Conservation (phyloP, 2,113 vertebrate genomes). For the Lutjanus erythropterus region DNA sequence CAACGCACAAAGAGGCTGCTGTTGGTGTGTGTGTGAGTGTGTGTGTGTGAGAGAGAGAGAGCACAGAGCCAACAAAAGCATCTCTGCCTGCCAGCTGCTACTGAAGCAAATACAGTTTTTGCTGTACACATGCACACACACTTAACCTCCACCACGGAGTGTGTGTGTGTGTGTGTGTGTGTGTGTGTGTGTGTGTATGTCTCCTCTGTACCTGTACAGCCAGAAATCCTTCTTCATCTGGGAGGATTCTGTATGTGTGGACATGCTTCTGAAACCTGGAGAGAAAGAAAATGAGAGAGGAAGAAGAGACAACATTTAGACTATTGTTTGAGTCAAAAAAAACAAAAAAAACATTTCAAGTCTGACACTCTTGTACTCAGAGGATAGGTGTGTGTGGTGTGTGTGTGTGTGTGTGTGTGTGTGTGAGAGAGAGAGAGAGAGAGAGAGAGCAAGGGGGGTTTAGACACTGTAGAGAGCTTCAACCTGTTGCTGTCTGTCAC, state of each 20-base stretch:
- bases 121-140: conserved; percentile 47
- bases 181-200: conserved; percentile 1
- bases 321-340: neutral
- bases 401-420: neutral
- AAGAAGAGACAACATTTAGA: neutral
- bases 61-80: conserved; percentile 74
- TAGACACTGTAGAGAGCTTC: conserved; percentile 26
- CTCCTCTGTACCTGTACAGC: conserved; percentile 91
- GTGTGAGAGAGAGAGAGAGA: too few relatives aligned
- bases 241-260: conserved; percentile 96
- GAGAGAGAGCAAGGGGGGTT: conserved; percentile 32
- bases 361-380: conserved; percentile 16
- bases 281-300: conserved; percentile 24
- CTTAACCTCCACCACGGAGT: conserved; percentile 23
- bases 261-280: conserved; percentile 96
- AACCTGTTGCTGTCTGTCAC: conserved; percentile 82
- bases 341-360: conserved; percentile 14
- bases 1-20: conserved; percentile 78
- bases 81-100: conserved; percentile 76
- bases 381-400: neutral
- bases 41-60: conserved; percentile 27
- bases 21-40: conserved; percentile 55
- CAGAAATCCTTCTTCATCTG: conserved; percentile 94
- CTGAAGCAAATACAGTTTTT: conserved; percentile 57
- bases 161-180: conserved; percentile 11